Percentiles rank a stretch among this genome's conserved stretches.
Conservation (phyloP, 2,797 vertebrate genomes). For the Phoxinus dragarum region DNA sequence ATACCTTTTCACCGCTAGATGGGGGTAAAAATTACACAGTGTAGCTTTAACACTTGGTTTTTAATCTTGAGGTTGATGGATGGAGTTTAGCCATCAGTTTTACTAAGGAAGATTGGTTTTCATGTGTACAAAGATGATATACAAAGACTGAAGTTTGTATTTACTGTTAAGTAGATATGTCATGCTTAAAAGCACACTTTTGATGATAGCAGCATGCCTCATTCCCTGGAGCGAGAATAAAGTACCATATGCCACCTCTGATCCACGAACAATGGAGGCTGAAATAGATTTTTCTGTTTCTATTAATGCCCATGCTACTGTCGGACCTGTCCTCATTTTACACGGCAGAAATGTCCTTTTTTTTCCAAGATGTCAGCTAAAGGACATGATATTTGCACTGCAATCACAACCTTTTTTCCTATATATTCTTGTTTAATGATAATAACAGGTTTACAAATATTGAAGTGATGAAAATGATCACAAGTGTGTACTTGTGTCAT, state of each 20-base stretch:
- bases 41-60: neutral
- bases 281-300: constrained; percentile 45
- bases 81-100: constrained; percentile 36
- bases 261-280: constrained; percentile 46
- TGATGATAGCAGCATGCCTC: constrained; percentile 25
- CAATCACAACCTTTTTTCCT: neutral
- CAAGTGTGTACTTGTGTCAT: neutral
- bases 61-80: constrained; percentile 7
- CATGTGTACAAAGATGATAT: constrained; percentile 22
- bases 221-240: constrained; percentile 13
- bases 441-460: neutral
- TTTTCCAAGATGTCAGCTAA: neutral
- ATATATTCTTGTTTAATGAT: neutral
- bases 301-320: constrained; percentile 28
- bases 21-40: no score
- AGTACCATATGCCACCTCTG: constrained; percentile 23
- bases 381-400: neutral
- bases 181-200: constrained; percentile 38
- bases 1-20: no score
- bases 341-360: neutral
- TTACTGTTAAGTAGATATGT: constrained; percentile 52
- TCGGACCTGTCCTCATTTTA: constrained; percentile 21
- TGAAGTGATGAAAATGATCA: neutral
- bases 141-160: constrained; percentile 43
- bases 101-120: constrained; percentile 8